phyloP scores from a whole-genome alignment of 2,888 invertebrate species.

The Eupithecia insigniata region DNA sequence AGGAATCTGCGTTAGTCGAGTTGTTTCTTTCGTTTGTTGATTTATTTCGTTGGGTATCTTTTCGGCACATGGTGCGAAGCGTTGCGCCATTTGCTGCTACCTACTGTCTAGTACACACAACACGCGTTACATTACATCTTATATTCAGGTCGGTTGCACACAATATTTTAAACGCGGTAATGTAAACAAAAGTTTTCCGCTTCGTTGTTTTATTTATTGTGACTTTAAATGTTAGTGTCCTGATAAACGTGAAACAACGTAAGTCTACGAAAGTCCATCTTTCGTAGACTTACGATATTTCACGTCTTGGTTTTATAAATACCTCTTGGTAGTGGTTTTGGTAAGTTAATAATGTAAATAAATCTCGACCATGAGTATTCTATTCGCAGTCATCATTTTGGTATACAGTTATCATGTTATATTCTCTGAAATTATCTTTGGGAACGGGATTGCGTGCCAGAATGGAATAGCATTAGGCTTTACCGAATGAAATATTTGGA shows the following conservation, averaged over 20 bases:
- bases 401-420: constrained; percentile 45
- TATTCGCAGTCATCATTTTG: constrained; percentile 34
- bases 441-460: neutral
- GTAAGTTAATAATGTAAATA: neutral
- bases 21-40: constrained; percentile 46
- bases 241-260: constrained; percentile 1
- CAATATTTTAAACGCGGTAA: constrained; percentile 29
- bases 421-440: constrained; percentile 39
- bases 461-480: constrained; percentile 11
- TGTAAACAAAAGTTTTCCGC: constrained; percentile 26
- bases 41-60: constrained; percentile 39
- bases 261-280: neutral
- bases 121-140: constrained; percentile 23
- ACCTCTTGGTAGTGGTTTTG: neutral
- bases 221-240: constrained; percentile 3
- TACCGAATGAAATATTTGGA: neutral
- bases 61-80: constrained; percentile 29
- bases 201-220: constrained; percentile 26
- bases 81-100: constrained; percentile 13
- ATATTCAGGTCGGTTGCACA: constrained; percentile 33
- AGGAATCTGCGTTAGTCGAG: constrained; percentile 34
- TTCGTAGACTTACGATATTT: no score
- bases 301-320: no score
- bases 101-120: constrained; percentile 32
- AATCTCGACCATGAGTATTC: neutral